phyloP scores from a whole-genome alignment of 1,140 invertebrate genomes.

The Tetramorium parvispinum region DNA sequence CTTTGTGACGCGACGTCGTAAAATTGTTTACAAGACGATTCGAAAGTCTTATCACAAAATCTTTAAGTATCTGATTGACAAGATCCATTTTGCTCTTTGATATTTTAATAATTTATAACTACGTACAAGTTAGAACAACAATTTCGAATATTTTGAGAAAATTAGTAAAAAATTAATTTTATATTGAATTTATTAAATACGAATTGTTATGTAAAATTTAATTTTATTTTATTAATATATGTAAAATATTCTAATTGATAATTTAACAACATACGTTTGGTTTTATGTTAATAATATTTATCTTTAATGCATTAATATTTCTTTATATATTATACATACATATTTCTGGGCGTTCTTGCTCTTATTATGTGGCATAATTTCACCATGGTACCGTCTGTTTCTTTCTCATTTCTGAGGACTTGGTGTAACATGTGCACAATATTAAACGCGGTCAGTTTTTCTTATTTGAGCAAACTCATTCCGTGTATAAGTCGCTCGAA shows the following conservation, averaged over 20 bases:
- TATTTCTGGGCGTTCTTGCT: not conserved
- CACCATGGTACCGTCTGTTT: conserved; percentile 39
- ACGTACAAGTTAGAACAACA: not conserved
- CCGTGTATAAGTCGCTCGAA: conserved; percentile 10
- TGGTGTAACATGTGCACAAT: conserved; percentile 51
- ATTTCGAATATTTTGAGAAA: not conserved
- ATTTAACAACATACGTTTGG: not conserved
- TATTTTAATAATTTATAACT: not conserved
- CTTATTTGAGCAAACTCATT: conserved; percentile 42
- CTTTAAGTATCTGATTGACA: not conserved
- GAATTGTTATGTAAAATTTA: not conserved
- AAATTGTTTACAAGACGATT: conserved; percentile 32
- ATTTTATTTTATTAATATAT: not conserved
- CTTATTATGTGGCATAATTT: conserved; percentile 21
- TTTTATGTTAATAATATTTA: not conserved
- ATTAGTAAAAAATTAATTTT: too few relatives aligned
- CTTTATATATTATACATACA: not conserved
- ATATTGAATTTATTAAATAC: not conserved
- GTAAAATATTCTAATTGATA: not conserved
- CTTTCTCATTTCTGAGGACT: conserved; percentile 56
- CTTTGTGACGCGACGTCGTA: not conserved
- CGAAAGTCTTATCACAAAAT: not conserved
- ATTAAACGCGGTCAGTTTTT: conserved; percentile 28
- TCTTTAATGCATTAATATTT: not conserved
- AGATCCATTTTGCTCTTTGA: not conserved